Conservation (phyloP, 2,888 invertebrate genomes). For the Chrysina gloriosa region DNA sequence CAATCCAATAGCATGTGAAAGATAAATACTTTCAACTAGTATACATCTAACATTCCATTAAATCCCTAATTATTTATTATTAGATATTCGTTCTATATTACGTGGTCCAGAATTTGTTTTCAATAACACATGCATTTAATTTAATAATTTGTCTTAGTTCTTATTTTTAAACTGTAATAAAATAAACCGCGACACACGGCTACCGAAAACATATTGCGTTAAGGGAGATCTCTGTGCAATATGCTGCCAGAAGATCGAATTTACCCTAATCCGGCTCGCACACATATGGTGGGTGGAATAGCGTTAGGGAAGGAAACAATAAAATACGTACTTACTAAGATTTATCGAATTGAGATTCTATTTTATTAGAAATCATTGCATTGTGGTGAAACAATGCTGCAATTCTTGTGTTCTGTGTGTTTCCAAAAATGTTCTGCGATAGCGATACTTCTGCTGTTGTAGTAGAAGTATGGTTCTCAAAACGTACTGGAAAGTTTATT, state of each 20-base stretch:
- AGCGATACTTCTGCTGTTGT: too few relatives aligned
- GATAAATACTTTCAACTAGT: too few relatives aligned
- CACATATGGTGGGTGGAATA: slow-evolving; percentile 49
- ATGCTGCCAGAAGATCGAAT: slow-evolving; percentile 50
- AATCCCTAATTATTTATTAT: too few relatives aligned
- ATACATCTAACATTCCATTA: too few relatives aligned
- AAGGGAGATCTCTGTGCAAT: slow-evolving; percentile 49
- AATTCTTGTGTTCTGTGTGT: background rate
- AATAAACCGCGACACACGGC: slow-evolving; percentile 62
- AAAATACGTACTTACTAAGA: slow-evolving; percentile 47
- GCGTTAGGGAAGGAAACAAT: slow-evolving; percentile 45
- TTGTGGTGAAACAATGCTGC: slow-evolving; percentile 14
- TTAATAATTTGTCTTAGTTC: slow-evolving; percentile 18
- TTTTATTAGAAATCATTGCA: slow-evolving; percentile 42
- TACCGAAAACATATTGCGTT: slow-evolving; percentile 54
- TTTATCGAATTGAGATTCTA: slow-evolving; percentile 48
- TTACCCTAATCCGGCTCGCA: slow-evolving; percentile 52
- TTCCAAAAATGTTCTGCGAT: too few relatives aligned
- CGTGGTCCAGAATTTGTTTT: background rate
- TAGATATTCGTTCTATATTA: too few relatives aligned
- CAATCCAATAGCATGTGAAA: too few relatives aligned
- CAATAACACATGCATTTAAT: background rate
- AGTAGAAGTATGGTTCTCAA: too few relatives aligned
- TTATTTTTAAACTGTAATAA: slow-evolving; percentile 53
- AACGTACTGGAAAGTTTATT: too few relatives aligned